Base-by-base conservation (phyloP, 2,888 invertebrate genomes). In the Pachycephus smyrnensis region DNA sequence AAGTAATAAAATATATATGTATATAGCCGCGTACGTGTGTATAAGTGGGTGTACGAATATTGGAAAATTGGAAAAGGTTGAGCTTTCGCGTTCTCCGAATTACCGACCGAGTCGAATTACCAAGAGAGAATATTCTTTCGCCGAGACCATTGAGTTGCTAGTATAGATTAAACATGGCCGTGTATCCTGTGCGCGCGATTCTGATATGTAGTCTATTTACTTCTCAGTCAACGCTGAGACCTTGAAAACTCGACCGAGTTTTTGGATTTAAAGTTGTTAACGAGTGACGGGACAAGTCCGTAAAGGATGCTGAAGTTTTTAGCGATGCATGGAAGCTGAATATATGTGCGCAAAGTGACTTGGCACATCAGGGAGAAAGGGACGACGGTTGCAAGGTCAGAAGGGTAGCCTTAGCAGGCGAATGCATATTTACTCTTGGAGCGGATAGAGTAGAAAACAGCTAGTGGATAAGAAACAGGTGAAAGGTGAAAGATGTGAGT, bases 1-100 rank as follows among this genome's bases (percentile, higher is more conserved):
- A 83, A 85, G 85, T 86, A 87, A 86, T 85, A 87, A 87, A 87
- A 88, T 85, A 88, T 87, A 87, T 86, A 82, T 84, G 79, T 84
- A 81, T 55, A 23, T 55, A 55, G 40, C 40, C 15, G 40, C 2
- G 23, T 55, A 55, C 23, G 23, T 55, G 40, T 55, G 9, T 55
- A 23, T 9, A 23, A 55, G 40, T 55, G 1, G 40, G 40, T 55
- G 40, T 55, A 23, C 83, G 79, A 82, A 78, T 80, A 75, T 82
- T 81, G 77, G 81, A 79, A 75, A 76, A 75, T 75, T 77, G 69
- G 33, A 33, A 35, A 73, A 35, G 35, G 33, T 73, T 73, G 74
- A 73, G 74, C 74, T 73, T 73, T 35, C 33, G 74, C 74, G 36
- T 23, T 23, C 23, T 23, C 35, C 12, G 74, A 23, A 15, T 71